Percentiles rank a stretch among this genome's conserved stretches.
Conservation (phyloP, 2,113 vertebrate genomes). For the Pelodiscus sinensis region DNA sequence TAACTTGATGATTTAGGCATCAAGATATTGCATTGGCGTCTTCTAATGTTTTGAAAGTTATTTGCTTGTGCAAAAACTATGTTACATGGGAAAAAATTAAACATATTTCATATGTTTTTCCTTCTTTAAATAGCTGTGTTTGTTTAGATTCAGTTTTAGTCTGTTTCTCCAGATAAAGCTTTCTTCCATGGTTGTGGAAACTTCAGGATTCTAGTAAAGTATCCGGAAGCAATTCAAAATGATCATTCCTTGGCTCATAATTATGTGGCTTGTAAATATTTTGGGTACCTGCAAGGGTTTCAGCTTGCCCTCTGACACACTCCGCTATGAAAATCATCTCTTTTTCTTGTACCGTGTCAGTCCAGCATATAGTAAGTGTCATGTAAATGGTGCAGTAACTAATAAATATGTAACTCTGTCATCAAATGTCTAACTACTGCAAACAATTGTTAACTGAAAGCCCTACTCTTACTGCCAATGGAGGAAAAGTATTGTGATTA, state of each 20-base stretch:
- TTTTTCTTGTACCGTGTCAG: no score
- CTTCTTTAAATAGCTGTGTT: neutral
- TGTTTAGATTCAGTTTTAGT: neutral
- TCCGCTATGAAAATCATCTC: no score
- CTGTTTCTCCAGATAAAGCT: neutral
- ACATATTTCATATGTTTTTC: conserved; percentile 3
- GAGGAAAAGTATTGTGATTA: conserved; percentile 35
- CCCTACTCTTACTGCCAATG: conserved; percentile 23
- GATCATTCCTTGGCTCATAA: no score
- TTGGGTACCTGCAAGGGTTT: no score
- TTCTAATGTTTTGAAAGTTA: conserved; percentile 66
- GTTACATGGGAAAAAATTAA: conserved; percentile 34
- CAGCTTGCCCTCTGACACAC: no score
- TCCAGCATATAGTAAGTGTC: neutral
- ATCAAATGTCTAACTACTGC: neutral
- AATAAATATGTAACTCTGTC: neutral
- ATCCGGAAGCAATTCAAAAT: neutral
- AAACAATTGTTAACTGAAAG: conserved; percentile 40
- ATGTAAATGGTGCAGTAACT: neutral
- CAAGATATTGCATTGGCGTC: conserved; percentile 29
- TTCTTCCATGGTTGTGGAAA: neutral
- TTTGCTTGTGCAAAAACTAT: conserved; percentile 16
- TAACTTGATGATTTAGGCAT: neutral
- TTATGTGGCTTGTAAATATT: no score
- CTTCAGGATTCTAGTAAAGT: neutral